Evolutionary conservation across 1,140 invertebrate species (phyloP), one percentile per base, ranked within the genome.

Genomic region (Monomorium pharaonis): DNA sequence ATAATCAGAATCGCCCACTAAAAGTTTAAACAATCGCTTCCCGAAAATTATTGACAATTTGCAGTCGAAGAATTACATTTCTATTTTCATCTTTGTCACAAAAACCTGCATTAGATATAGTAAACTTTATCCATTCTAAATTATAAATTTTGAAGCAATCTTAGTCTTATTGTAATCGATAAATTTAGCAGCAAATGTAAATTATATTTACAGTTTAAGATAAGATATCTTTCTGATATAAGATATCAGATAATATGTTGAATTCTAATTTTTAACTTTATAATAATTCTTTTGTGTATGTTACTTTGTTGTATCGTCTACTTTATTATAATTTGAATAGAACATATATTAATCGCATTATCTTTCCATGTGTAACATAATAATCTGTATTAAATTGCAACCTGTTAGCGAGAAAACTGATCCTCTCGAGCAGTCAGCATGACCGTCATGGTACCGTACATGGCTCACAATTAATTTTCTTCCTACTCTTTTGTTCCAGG

Each of bases 401-500:
- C 10, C 10, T 60, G 72, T 4, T 33, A 33, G 10, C 18, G 7
- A 58, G 51, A 42, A 30, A 51, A 42, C 14, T 54, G 9, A 54
- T 54, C 33, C 49, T 42, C 21, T 18, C 5, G 33, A 49, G 62
- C 33, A 69, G 21, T 51, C 10, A 54, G 27, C 33, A 12, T 69
- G 44, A 44, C 33, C 14, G 27, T n/a, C 42, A 16, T 49, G 44
- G 21, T 62, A 47, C 42, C 27, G 10, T 69, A 62, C 49, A 62
- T 62, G 14, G 3, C 5, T 16, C 27, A 60, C 7, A 16, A 54
- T n/a, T 58, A 47, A 72, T 83, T n/a, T 51, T 42, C 12, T 42
- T 21, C n/a, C 3, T 27, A 0, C 1, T 21, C 58, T 62, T 90
- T 51, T 87, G 37, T 95, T 95, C 16, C 88, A 96, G 96, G 95